Conservation (phyloP, 2,113 vertebrate genomes). For the Phalacrocorax brasilianus region DNA sequence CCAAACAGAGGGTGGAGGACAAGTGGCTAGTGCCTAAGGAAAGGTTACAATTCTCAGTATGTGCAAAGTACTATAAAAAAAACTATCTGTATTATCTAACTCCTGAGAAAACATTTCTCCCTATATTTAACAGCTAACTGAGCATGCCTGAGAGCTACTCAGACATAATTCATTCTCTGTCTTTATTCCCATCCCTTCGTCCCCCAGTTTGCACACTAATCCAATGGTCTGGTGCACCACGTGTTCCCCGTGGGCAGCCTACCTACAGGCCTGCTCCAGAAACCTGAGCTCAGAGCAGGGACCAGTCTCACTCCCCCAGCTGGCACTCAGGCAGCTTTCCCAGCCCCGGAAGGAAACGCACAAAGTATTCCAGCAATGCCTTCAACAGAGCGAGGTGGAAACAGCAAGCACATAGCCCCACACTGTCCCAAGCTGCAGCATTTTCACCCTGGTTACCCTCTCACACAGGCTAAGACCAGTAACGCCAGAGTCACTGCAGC, state of each 20-base stretch:
- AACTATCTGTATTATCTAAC: not conserved
- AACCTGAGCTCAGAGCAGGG: not conserved
- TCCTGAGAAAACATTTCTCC: not conserved
- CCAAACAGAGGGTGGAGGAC: not conserved
- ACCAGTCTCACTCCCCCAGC: not conserved
- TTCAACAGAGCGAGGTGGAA: not conserved
- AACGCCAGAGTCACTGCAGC: not conserved
- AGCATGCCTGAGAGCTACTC: not conserved
- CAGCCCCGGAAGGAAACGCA: not conserved
- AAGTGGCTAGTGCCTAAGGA: not conserved
- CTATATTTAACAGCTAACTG: not conserved
- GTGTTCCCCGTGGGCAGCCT: not conserved
- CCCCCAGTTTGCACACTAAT: not conserved
- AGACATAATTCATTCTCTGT: not conserved
- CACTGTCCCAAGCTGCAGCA: not conserved
- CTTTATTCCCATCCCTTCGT: not conserved
- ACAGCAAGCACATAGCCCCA: not conserved
- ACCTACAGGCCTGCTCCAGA: not conserved
- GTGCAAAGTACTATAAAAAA: not conserved
- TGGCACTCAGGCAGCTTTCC: not conserved
- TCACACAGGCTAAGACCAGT: not conserved
- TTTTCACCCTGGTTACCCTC: not conserved
- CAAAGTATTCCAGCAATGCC: not conserved
- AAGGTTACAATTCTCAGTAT: not conserved
- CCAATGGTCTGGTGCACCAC: not conserved